These are phyloP conservation scores for Monochamus alternatus DNA, from an alignment of 2,888 invertebrate species.

Conservation along the genomic window DNA sequence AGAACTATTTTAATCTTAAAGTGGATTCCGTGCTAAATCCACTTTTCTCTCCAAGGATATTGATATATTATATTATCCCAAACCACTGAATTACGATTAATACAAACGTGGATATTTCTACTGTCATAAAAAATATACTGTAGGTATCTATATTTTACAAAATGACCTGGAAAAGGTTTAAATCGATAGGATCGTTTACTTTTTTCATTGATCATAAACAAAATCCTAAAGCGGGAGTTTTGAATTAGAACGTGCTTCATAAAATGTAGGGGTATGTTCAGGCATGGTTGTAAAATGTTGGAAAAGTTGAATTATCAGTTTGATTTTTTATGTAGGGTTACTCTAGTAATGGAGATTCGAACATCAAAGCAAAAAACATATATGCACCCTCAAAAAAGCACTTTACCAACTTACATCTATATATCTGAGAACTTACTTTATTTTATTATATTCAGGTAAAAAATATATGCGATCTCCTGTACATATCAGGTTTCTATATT, in stretches of 20 bases:
- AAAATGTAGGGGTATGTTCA: not conserved
- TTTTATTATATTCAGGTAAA: too few species aligned
- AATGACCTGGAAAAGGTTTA: not conserved
- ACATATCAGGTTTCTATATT: too few species aligned
- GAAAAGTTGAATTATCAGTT: constrained; percentile 2
- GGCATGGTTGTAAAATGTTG: not conserved
- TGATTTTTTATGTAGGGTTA: not conserved
- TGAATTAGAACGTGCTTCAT: constrained; percentile 4
- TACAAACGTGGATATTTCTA: not conserved
- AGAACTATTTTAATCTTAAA: too few species aligned
- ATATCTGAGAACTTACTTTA: too few species aligned
- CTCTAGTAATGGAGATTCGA: too few species aligned
- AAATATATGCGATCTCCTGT: too few species aligned
- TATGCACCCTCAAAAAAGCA: too few species aligned
- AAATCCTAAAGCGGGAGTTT: not conserved
- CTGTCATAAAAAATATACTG: not conserved
- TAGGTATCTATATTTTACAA: not conserved
- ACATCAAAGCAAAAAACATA: too few species aligned
- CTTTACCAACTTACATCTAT: too few species aligned
- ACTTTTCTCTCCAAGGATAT: too few species aligned
- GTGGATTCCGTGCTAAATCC: too few species aligned
- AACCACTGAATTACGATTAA: not conserved
- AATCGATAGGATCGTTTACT: constrained; percentile 8
- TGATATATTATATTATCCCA: too few species aligned
- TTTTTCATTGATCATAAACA: constrained; percentile 2